These are phyloP conservation scores for Pangasius krempfi DNA, from an alignment of 2,797 vertebrate species.

Conservation along the genomic window DNA sequence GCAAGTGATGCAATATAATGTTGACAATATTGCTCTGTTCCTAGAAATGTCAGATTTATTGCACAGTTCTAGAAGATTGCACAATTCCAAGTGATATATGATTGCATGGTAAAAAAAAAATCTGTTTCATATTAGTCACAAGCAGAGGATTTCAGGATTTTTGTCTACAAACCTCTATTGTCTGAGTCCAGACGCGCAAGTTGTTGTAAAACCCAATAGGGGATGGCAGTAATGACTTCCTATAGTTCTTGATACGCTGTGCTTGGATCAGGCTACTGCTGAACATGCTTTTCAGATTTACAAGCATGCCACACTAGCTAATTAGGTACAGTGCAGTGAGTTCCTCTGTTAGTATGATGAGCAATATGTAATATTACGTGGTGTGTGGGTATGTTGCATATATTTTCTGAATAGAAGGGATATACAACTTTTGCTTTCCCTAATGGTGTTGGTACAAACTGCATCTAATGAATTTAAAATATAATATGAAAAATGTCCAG, in stretches of 20 bases:
- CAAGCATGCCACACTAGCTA: background rate
- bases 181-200: background rate
- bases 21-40: background rate
- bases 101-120: background rate
- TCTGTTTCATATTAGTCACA: conserved; percentile 26
- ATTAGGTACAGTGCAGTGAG: background rate
- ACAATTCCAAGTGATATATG: conserved; percentile 23
- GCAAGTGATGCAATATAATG: background rate
- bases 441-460: background rate
- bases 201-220: conserved; percentile 20
- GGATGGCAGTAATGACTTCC: conserved; percentile 10
- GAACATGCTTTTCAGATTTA: conserved; percentile 29
- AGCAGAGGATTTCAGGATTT: background rate
- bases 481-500: background rate
- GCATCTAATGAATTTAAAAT: background rate
- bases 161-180: conserved; percentile 5
- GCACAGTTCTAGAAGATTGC: background rate
- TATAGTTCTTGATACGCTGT: background rate
- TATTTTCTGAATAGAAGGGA: background rate
- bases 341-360: background rate
- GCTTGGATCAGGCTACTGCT: background rate
- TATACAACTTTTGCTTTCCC: background rate
- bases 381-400: background rate
- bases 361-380: background rate
- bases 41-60: conserved; percentile 18